A percentile compares a stretch with the other conserved stretches of the same genome.
phyloP scores from a whole-genome alignment of 2,888 invertebrate species.

The Drepana falcataria region DNA sequence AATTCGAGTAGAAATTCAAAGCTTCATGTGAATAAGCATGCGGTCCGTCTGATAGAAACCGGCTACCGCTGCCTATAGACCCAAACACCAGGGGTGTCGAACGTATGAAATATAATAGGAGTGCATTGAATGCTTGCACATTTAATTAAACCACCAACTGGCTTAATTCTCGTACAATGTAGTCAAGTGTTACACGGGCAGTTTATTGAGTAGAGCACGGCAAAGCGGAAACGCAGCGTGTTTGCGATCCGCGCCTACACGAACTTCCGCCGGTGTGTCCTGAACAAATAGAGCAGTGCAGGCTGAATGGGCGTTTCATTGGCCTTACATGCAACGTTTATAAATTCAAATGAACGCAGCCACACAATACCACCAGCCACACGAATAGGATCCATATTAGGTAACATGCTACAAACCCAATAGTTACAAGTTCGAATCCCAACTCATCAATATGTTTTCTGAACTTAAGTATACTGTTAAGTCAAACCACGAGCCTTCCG shows the following conservation, averaged over 20 bases:
- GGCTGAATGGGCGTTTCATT: conserved; percentile 47
- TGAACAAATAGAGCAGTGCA: conserved; percentile 61
- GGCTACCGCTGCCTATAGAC: no score
- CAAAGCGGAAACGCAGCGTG: conserved; percentile 52
- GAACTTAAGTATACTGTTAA: no score
- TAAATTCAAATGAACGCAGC: conserved; percentile 50
- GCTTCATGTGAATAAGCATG: no score
- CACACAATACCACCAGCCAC: conserved; percentile 13
- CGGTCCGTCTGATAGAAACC: no score
- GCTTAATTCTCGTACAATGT: conserved; percentile 12
- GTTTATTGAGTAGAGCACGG: conserved; percentile 34
- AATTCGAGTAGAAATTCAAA: no score
- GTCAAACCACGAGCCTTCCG: no score
- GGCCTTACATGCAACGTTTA: conserved; percentile 51
- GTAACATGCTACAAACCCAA: background rate
- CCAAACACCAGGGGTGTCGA: no score
- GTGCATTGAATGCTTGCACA: no score
- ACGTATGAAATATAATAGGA: no score
- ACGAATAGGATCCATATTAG: background rate
- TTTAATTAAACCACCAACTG: background rate
- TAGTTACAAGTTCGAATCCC: background rate
- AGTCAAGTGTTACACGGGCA: conserved; percentile 13
- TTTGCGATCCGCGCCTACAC: conserved; percentile 59
- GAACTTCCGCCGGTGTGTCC: conserved; percentile 60
- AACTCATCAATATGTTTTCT: no score